Percentiles rank a stretch among this genome's conserved stretches.
phyloP scores from a whole-genome alignment of 2,888 invertebrate species.

The Lepidocyrtoides sp. region DNA sequence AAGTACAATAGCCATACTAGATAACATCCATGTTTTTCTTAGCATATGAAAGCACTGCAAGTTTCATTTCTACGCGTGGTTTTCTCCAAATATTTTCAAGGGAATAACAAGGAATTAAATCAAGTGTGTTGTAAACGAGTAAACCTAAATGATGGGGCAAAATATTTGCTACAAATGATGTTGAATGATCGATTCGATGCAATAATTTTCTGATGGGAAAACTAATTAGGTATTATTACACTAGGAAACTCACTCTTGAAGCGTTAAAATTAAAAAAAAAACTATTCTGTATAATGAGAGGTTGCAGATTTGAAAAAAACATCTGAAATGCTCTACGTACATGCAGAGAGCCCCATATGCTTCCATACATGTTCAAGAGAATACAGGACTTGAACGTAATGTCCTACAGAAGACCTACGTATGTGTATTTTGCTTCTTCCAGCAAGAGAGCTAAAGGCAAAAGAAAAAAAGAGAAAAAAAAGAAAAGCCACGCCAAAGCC shows the following conservation, averaged over 20 bases:
- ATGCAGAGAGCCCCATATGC: constrained; percentile 35
- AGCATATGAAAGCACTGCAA: neutral
- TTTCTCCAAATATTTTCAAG: neutral
- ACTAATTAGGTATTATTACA: too few species aligned
- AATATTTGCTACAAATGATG: too few species aligned
- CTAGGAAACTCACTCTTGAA: too few species aligned
- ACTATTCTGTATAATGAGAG: too few species aligned
- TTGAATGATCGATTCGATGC: too few species aligned
- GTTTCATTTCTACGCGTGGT: neutral
- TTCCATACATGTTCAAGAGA: constrained; percentile 23
- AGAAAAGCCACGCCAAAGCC: constrained; percentile 65
- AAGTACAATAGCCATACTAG: neutral
- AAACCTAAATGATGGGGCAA: too few species aligned
- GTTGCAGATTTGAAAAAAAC: too few species aligned
- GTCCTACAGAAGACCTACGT: neutral
- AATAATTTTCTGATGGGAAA: too few species aligned
- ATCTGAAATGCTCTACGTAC: neutral
- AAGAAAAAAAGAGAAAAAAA: neutral
- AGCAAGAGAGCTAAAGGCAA: neutral
- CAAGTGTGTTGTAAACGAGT: too few species aligned
- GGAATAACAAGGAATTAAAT: too few species aligned
- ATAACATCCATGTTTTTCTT: neutral
- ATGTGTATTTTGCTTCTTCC: neutral
- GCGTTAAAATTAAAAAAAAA: too few species aligned
- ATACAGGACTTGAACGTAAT: constrained; percentile 27